These are phyloP conservation scores for Amiota mariae DNA, from an alignment of 2,888 invertebrate species.

Conservation along the genomic window DNA sequence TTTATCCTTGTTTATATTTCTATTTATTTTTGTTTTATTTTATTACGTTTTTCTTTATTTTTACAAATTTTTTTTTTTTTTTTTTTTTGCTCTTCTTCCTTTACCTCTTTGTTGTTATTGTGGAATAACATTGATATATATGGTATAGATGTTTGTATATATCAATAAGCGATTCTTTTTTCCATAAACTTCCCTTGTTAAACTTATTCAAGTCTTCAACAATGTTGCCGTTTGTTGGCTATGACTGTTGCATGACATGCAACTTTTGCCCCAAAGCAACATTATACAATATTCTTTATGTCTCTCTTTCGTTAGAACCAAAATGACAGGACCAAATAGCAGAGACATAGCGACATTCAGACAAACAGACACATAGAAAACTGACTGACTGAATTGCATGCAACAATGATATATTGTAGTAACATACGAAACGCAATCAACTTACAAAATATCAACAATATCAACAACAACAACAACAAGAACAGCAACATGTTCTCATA, in stretches of 20 bases:
- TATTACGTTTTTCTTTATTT: constrained; percentile 52
- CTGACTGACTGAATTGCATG: neutral
- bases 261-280: constrained; percentile 53
- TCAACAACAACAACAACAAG: constrained; percentile 44
- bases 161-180: no score
- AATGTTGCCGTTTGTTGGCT: neutral
- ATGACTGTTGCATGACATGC: constrained; percentile 62
- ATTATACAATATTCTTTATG: constrained; percentile 20
- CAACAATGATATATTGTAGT: constrained; percentile 2
- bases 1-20: neutral
- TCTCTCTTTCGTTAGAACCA: neutral
- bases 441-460: constrained; percentile 17
- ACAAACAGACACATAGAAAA: neutral
- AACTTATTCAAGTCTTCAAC: no score
- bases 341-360: neutral
- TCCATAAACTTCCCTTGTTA: no score
- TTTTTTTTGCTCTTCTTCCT: neutral
- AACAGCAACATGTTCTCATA: constrained; percentile 39
- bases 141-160: constrained; percentile 18
- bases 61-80: no score
- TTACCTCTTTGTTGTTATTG: constrained; percentile 53
- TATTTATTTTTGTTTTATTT: constrained; percentile 25
- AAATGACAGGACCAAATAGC: no score
- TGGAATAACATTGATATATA: constrained; percentile 66
- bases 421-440: constrained; percentile 49